Conservation (phyloP, 2,113 vertebrate genomes). For the Daubentonia madagascariensis region DNA sequence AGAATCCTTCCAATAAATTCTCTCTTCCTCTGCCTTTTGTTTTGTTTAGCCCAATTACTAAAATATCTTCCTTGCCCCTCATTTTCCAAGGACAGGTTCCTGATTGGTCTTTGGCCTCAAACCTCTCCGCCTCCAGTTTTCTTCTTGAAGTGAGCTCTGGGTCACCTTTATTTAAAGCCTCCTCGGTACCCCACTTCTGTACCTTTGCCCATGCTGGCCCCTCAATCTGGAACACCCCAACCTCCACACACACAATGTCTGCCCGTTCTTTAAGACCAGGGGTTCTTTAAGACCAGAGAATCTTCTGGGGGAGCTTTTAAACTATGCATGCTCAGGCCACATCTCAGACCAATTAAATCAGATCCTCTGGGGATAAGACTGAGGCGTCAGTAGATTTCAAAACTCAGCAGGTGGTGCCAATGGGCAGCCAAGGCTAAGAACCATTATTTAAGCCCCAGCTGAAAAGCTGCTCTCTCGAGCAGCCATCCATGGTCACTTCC, state of each 20-base stretch:
- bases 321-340: neutral
- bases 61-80: neutral
- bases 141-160: neutral
- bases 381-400: neutral
- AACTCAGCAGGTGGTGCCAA: neutral
- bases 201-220: neutral
- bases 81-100: constrained; percentile 40
- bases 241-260: neutral
- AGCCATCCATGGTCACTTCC: neutral
- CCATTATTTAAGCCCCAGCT: neutral
- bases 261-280: neutral
- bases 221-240: neutral
- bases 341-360: constrained; percentile 10
- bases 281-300: neutral
- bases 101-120: neutral
- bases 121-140: neutral
- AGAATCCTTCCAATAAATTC: constrained; percentile 9
- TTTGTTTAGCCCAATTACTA: constrained; percentile 55
- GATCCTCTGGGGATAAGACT: neutral
- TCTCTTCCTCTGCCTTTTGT: constrained; percentile 9
- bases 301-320: neutral
- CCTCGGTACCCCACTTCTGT: neutral
- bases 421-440: neutral
- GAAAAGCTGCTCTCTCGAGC: neutral
- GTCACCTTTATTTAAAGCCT: neutral